phyloP scores from a whole-genome alignment of 2,888 invertebrate genomes.

The Melanargia galathea region DNA sequence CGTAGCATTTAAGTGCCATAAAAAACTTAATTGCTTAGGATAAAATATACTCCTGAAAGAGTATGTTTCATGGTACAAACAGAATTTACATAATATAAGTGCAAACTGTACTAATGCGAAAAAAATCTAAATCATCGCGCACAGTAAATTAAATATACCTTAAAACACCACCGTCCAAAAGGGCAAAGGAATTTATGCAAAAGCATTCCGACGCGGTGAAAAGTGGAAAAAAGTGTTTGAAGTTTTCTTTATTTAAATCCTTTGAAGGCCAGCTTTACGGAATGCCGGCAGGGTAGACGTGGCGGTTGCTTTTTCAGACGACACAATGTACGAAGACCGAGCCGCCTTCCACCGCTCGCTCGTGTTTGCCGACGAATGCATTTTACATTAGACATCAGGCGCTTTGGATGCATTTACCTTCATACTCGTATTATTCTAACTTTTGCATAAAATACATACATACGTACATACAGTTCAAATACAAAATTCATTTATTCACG shows the following conservation, averaged over 20 bases:
- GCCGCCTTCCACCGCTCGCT: neutral
- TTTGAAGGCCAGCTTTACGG: conserved; percentile 13
- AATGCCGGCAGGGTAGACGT: neutral
- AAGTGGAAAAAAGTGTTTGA: conserved; percentile 19
- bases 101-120: neutral
- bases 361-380: conserved; percentile 1
- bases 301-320: neutral
- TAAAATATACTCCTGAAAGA: too few relatives aligned
- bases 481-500: too few relatives aligned
- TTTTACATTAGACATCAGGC: conserved; percentile 2
- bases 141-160: conserved; percentile 10
- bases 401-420: neutral
- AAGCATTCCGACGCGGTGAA: conserved; percentile 14
- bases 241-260: conserved; percentile 21
- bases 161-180: conserved; percentile 8
- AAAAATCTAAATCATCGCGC: neutral
- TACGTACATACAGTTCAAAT: too few relatives aligned
- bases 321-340: neutral
- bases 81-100: neutral
- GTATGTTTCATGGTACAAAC: neutral
- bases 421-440: neutral
- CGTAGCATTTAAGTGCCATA: too few relatives aligned
- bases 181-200: conserved; percentile 20
- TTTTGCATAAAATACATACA: neutral
- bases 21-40: too few relatives aligned